A percentile compares a stretch with the other conserved stretches of the same genome.
Evolutionary conservation across 2,797 vertebrate genomes (phyloP).

Genomic region (Adrianichthys oophorus): DNA sequence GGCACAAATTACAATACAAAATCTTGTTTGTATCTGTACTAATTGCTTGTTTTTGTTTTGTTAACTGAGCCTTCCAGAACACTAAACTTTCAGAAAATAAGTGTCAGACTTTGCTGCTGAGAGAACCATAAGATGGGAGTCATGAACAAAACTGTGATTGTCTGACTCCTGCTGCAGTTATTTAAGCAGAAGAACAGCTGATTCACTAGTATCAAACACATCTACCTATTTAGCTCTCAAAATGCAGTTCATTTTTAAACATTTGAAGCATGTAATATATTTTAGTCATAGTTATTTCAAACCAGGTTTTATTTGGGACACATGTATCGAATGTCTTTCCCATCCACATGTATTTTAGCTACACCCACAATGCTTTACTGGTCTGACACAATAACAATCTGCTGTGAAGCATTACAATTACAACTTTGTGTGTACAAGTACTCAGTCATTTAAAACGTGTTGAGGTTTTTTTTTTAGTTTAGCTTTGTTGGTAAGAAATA

Average conservation of each 20-base stretch:
- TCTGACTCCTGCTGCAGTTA: conserved; percentile 46
- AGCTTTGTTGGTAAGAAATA: too few species aligned
- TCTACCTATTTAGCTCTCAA: not conserved
- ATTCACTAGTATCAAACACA: conserved; percentile 33
- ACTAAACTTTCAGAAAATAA: conserved; percentile 50
- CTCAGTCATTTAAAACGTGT: too few species aligned
- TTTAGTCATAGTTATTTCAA: conserved; percentile 2
- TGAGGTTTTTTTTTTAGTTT: too few species aligned
- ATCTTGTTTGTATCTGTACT: conserved; percentile 5
- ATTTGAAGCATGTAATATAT: not conserved
- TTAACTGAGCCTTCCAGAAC: conserved; percentile 52
- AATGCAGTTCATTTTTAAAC: conserved; percentile 7
- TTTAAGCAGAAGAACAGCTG: conserved; percentile 46
- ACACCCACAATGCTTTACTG: not conserved
- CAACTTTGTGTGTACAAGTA: too few species aligned
- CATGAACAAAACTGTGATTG: conserved; percentile 53
- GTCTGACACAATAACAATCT: too few species aligned
- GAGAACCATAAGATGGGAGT: conserved; percentile 12
- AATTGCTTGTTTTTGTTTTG: conserved; percentile 46
- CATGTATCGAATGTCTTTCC: too few species aligned
- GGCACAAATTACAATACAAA: not conserved
- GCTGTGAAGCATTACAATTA: too few species aligned
- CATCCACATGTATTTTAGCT: not conserved
- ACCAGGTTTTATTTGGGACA: not conserved
- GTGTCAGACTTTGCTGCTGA: conserved; percentile 43